Evolutionary conservation across 2,113 vertebrate species (phyloP).

Genomic region (Leucopsar rothschildi): DNA sequence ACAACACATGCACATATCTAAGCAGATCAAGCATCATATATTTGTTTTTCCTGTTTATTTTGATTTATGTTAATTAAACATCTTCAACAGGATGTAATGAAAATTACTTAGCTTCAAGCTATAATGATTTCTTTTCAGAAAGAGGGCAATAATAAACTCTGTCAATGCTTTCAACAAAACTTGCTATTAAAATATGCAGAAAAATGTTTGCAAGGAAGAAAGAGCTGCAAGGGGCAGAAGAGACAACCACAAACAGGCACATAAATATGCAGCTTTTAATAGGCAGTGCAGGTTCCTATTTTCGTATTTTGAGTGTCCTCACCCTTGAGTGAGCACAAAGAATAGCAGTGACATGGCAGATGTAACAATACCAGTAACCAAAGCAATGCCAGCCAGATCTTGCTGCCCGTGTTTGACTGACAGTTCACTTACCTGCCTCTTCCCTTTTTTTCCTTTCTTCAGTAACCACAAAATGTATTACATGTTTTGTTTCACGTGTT

Average conservation of each 20-base stretch:
- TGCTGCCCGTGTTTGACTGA: not conserved
- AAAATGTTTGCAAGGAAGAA: not conserved
- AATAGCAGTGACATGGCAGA: not conserved
- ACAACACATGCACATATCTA: not conserved
- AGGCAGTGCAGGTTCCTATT: not conserved
- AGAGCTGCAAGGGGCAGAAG: not conserved
- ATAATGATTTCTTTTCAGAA: constrained; percentile 9
- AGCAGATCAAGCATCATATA: not conserved
- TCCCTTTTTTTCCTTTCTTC: not conserved
- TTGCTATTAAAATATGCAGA: not conserved
- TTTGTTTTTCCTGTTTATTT: not conserved
- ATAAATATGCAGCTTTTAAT: constrained; percentile 29
- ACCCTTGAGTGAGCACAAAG: constrained; percentile 27
- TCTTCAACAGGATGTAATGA: not conserved
- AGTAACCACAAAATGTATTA: constrained; percentile 20
- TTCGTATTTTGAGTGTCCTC: constrained; percentile 8
- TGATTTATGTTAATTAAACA: constrained; percentile 44
- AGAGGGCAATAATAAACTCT: not conserved
- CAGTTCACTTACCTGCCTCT: constrained; percentile 27
- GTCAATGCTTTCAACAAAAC: not conserved
- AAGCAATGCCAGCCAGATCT: not conserved
- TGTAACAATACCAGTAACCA: not conserved
- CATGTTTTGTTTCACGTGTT: not conserved
- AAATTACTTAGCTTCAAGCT: constrained; percentile 16
- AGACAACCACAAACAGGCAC: not conserved